These are phyloP conservation scores for Laticauda laticaudata DNA, from an alignment of 2,113 vertebrate species.

Conservation along the genomic window DNA sequence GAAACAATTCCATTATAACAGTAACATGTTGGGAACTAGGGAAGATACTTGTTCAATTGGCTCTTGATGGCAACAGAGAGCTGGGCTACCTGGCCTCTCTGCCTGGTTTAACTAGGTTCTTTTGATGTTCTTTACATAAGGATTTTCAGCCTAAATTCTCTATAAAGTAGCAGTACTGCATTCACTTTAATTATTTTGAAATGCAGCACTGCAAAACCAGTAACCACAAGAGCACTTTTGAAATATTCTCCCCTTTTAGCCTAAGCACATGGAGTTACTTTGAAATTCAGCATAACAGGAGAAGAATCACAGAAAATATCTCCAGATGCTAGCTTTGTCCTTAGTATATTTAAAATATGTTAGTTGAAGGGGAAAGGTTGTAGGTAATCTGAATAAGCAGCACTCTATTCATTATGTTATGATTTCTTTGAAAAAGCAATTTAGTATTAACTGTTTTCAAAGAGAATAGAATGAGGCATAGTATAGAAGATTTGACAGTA, in stretches of 20 bases:
- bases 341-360: constrained; percentile 66
- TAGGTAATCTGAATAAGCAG: constrained; percentile 64
- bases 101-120: neutral
- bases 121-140: neutral
- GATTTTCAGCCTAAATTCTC: neutral
- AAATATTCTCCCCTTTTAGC: constrained; percentile 61
- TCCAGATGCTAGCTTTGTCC: constrained; percentile 63
- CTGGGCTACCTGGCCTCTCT: neutral
- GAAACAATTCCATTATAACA: neutral
- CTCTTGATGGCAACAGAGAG: neutral
- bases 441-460: constrained; percentile 36
- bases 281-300: constrained; percentile 63
- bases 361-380: constrained; percentile 58
- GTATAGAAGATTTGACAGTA: constrained; percentile 18
- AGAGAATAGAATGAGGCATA: constrained; percentile 26
- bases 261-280: constrained; percentile 64
- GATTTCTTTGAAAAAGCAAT: constrained; percentile 51
- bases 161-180: constrained; percentile 1
- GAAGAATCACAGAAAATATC: constrained; percentile 52
- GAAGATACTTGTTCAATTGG: neutral
- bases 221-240: constrained; percentile 43
- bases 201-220: constrained; percentile 13
- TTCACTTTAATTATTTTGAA: constrained; percentile 22
- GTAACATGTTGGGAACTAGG: neutral
- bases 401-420: constrained; percentile 68